These are phyloP conservation scores for Chorisops tibialis DNA, from an alignment of 2,888 invertebrate genomes.

Conservation along the genomic window DNA sequence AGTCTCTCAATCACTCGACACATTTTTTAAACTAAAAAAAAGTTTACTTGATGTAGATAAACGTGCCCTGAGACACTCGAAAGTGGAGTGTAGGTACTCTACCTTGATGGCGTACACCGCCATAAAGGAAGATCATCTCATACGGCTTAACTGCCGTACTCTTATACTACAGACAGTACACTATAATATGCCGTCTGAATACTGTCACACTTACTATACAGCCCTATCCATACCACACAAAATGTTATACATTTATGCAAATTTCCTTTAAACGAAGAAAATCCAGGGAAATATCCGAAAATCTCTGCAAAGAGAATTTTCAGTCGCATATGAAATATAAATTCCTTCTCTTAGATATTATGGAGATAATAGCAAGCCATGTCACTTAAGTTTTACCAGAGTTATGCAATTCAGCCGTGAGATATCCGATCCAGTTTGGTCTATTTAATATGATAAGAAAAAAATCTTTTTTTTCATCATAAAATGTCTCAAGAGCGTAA, in stretches of 20 bases:
- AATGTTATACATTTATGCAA: conserved; percentile 24
- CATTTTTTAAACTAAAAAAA: background rate
- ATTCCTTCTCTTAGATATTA: background rate
- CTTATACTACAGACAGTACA: background rate
- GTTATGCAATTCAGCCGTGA: background rate
- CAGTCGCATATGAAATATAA: background rate
- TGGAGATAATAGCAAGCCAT: conserved; percentile 3
- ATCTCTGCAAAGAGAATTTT: conserved; percentile 2
- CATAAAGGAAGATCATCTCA: conserved; percentile 4
- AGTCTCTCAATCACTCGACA: conserved; percentile 14
- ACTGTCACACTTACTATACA: background rate
- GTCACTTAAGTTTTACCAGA: conserved; percentile 17
- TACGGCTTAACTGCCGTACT: background rate
- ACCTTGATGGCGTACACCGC: conserved; percentile 8
- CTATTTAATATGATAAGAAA: no score
- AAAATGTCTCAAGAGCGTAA: background rate
- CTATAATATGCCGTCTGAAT: background rate
- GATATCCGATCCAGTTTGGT: background rate
- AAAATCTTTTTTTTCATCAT: conserved; percentile 1
- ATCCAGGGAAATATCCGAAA: conserved; percentile 7
- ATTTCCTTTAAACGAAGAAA: conserved; percentile 10
- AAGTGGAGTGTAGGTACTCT: background rate
- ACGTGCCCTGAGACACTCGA: background rate
- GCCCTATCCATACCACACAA: no score
- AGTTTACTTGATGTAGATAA: background rate